These are phyloP conservation scores for Sarcophaga rosellei DNA, from an alignment of 2,888 invertebrate species.

Conservation along the genomic window DNA sequence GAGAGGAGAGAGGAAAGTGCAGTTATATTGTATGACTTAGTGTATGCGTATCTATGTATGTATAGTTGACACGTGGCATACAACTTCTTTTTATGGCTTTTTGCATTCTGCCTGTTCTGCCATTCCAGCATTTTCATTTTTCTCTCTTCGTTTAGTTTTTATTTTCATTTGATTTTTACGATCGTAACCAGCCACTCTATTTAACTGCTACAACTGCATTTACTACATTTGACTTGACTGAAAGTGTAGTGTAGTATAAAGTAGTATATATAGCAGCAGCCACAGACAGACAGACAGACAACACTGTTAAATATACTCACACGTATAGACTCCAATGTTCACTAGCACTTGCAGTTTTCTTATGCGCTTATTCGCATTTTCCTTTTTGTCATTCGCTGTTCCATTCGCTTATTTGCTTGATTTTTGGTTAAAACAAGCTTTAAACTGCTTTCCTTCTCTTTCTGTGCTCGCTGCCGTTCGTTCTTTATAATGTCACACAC, in stretches of 20 bases:
- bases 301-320: not conserved
- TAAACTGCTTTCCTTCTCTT: not conserved
- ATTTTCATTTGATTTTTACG: slow-evolving; percentile 12
- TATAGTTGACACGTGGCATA: slow-evolving; percentile 50
- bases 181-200: slow-evolving; percentile 59
- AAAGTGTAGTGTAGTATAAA: slow-evolving; percentile 15
- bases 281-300: slow-evolving; percentile 1
- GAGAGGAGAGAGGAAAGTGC: slow-evolving; percentile 14
- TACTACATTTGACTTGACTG: slow-evolving; percentile 47
- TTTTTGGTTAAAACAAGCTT: slow-evolving; percentile 40
- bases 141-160: not conserved
- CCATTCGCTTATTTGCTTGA: not conserved
- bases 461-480: not conserved
- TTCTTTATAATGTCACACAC: not conserved
- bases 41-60: slow-evolving; percentile 5
- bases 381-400: not conserved
- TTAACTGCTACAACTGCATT: slow-evolving; percentile 58
- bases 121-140: slow-evolving; percentile 31
- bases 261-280: slow-evolving; percentile 4
- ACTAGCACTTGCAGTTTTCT: slow-evolving; percentile 50
- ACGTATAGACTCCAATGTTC: slow-evolving; percentile 31
- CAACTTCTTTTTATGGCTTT: slow-evolving; percentile 21
- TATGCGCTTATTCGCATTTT: slow-evolving; percentile 35
- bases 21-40: slow-evolving; percentile 33
- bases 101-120: slow-evolving; percentile 10